phyloP scores from a whole-genome alignment of 2,888 invertebrate genomes.

The Dastarcus helophoroides region DNA sequence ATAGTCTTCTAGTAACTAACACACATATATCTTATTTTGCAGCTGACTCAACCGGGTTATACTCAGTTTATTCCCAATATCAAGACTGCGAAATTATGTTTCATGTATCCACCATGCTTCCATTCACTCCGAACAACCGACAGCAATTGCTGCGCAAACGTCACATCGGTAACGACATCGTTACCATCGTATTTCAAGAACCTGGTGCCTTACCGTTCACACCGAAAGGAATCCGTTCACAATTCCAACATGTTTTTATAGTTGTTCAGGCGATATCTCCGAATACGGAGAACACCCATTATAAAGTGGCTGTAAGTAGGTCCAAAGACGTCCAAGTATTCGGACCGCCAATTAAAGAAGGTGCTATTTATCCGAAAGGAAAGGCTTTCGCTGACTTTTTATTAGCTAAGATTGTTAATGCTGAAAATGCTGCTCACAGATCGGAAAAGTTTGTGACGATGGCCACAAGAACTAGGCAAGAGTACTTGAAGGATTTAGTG shows the following conservation, averaged over 20 bases:
- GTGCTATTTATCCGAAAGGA: constrained; percentile 77
- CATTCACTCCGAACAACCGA: constrained; percentile 88
- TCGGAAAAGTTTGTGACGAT: constrained; percentile 95
- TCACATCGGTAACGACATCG: constrained; percentile 96
- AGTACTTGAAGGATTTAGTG: constrained; percentile 88
- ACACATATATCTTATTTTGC: too few species aligned
- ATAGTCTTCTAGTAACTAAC: too few species aligned
- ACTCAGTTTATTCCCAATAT: constrained; percentile 84
- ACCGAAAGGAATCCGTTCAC: constrained; percentile 86
- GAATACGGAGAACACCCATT: constrained; percentile 82
- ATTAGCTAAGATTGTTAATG: constrained; percentile 91
- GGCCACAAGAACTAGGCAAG: constrained; percentile 90
- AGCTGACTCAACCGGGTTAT: constrained; percentile 88
- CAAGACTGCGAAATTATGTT: constrained; percentile 94
- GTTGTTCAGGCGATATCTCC: constrained; percentile 82
- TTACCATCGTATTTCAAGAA: constrained; percentile 90
- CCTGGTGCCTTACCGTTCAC: constrained; percentile 88
- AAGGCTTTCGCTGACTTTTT: constrained; percentile 92
- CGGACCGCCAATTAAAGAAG: constrained; percentile 87
- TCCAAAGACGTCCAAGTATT: constrained; percentile 93
- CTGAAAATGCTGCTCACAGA: constrained; percentile 91
- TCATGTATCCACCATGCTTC: constrained; percentile 93
- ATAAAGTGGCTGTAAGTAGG: constrained; percentile 51
- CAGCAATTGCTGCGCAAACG: constrained; percentile 90
- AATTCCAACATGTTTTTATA: constrained; percentile 96